Conservation (phyloP, 2,888 invertebrate species). For the Meloe dianella region DNA sequence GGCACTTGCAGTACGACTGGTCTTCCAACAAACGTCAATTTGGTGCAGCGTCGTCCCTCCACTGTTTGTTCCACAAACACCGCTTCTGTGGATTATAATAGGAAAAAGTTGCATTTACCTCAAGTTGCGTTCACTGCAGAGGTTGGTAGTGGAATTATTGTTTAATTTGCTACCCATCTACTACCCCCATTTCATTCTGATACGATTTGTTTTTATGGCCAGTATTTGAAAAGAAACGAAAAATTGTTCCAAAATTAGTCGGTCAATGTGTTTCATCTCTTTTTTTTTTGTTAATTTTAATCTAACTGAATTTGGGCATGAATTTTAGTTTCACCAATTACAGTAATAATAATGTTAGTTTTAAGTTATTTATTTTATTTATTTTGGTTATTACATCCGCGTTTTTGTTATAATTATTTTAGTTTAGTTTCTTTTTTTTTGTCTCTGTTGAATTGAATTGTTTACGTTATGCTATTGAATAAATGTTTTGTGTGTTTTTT, state of each 20-base stretch:
- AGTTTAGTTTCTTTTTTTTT: constrained; percentile 29
- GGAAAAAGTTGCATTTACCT: constrained; percentile 74
- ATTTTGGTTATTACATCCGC: constrained; percentile 57
- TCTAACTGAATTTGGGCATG: too few relatives aligned
- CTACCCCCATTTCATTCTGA: not conserved
- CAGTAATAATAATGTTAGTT: constrained; percentile 20
- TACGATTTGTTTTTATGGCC: constrained; percentile 15
- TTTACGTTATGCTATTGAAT: constrained; percentile 37
- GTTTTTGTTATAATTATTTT: constrained; percentile 30
- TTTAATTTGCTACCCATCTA: constrained; percentile 59
- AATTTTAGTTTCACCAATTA: too few relatives aligned
- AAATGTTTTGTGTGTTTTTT: constrained; percentile 33
- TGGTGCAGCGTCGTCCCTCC: constrained; percentile 64
- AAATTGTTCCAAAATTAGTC: constrained; percentile 22
- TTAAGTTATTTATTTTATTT: constrained; percentile 57
- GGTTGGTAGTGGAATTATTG: constrained; percentile 89
- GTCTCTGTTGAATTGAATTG: constrained; percentile 32
- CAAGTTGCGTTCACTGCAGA: constrained; percentile 88
- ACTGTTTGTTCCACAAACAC: constrained; percentile 76
- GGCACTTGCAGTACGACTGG: constrained; percentile 40
- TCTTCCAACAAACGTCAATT: constrained; percentile 45
- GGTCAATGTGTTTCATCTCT: not conserved
- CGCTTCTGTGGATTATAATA: constrained; percentile 57
- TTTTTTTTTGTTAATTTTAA: too few relatives aligned
- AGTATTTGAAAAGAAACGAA: constrained; percentile 20